Evolutionary conservation across 2,113 vertebrate genomes (phyloP), one percentile per base, ranked within the genome.

Genomic region (Clarias magur): DNA sequence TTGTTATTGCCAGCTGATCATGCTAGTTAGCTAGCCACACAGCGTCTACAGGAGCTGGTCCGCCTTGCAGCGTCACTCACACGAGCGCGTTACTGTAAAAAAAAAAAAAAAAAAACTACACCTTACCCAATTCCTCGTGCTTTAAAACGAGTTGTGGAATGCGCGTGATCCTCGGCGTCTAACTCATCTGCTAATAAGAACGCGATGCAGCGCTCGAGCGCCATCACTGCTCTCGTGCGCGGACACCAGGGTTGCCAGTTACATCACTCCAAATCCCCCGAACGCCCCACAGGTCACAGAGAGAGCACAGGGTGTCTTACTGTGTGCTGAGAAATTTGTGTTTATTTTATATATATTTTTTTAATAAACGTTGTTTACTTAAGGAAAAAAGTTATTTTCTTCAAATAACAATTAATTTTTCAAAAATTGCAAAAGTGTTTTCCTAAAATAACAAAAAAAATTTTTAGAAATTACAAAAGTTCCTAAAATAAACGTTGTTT

Each of bases 161-260:
- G 3, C 16, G 42, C 3, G 38, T 17, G n/a, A 57, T 91, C 88
- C n/a, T 86, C 78, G 42, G 57, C 82, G 63, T 91, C 90, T 10
- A 87, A 85, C 11, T 88, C 80, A 82, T 89, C 90, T 4, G 90
- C 88, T 82, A 91, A 85, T 25, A 91, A 68, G 83, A 91, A 91
- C 30, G 90, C 90, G 5, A 89, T 34, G 42, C 88, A 89, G 2
- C 70, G 54, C 67, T 80, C 86, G 53, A 88, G 68, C 82, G 85
- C 84, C 88, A 91, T 88, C 15, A 17, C 81, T 38, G 17, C 17
- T 54, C 25, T 21, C n/a, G 19, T 21, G 19, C 0, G 34, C 2
- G 19, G 25, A 15, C 5, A 16, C 0, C 59, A 27, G 10, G 86
- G 86, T 87, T 87, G 86, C 86, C 86, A 87, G 10, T 34, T 83